These are phyloP conservation scores for Percina caprodes DNA, from an alignment of 2,113 vertebrate species.

Conservation along the genomic window DNA sequence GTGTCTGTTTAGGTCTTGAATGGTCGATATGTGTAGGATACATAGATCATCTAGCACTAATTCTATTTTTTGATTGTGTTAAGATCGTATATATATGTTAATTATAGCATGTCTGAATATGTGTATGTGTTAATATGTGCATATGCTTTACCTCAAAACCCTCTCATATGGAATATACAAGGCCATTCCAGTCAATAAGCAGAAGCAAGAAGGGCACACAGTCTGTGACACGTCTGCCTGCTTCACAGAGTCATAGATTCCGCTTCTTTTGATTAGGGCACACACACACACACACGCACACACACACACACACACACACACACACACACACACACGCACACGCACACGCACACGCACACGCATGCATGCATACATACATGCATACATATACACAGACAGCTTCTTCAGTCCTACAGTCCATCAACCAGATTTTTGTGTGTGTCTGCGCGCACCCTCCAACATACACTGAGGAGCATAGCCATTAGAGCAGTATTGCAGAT, in stretches of 20 bases:
- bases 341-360: neutral
- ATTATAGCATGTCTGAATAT: neutral
- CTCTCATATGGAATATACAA: slow-evolving; percentile 38
- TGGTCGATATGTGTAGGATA: slow-evolving; percentile 20
- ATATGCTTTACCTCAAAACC: slow-evolving; percentile 49
- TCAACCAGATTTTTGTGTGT: slow-evolving; percentile 29
- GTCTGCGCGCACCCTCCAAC: neutral
- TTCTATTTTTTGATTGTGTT: slow-evolving; percentile 17
- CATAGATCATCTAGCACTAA: neutral
- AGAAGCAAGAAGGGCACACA: slow-evolving; percentile 23
- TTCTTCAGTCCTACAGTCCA: slow-evolving; percentile 12
- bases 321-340: neutral
- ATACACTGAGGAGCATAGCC: slow-evolving; percentile 52
- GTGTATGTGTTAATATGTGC: slow-evolving; percentile 10
- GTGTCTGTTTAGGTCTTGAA: slow-evolving; percentile 10
- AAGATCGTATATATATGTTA: slow-evolving; percentile 2
- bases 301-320: neutral
- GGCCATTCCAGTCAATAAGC: slow-evolving; percentile 57
- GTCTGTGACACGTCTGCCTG: slow-evolving; percentile 22
- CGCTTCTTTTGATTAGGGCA: slow-evolving; percentile 30
- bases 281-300: slow-evolving; percentile 27
- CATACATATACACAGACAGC: neutral
- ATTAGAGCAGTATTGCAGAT: slow-evolving; percentile 74
- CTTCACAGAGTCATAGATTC: slow-evolving; percentile 31
- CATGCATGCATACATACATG: slow-evolving; percentile 13